Conservation (phyloP, 2,113 vertebrate species). For the Ailurus styani region DNA sequence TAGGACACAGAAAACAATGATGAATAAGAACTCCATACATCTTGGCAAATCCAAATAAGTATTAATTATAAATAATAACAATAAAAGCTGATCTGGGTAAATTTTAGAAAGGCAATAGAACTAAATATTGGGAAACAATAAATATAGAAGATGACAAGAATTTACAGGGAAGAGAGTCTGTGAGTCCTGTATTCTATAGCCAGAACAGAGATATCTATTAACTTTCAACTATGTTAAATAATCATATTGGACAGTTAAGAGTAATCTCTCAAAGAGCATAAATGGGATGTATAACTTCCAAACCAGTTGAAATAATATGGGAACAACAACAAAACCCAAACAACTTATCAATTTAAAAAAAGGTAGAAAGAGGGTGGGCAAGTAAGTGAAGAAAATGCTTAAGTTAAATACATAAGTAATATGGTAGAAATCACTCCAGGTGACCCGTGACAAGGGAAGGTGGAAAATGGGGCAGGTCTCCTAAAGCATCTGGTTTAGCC, state of each 20-base stretch:
- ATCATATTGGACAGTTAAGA: not conserved
- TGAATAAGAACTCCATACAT: not conserved
- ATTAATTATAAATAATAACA: not conserved
- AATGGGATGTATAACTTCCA: not conserved
- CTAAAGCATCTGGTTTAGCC: not conserved
- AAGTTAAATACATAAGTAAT: not conserved
- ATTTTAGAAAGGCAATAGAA: not conserved
- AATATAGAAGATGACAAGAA: not conserved
- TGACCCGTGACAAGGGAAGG: not conserved
- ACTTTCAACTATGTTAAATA: not conserved
- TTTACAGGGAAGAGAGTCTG: not conserved
- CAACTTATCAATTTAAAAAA: not conserved
- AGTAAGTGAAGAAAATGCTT: not conserved
- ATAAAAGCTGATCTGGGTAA: not conserved
- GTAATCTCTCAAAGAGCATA: not conserved
- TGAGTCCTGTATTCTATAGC: not conserved
- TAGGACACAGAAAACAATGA: not conserved
- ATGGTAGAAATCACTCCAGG: not conserved
- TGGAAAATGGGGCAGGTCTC: fast-evolving
- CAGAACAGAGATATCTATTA: not conserved
- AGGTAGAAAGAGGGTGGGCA: not conserved
- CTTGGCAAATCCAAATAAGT: not conserved
- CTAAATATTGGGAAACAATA: not conserved
- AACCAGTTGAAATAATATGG: not conserved
- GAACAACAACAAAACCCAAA: too few relatives aligned